These are phyloP conservation scores for Puma concolor DNA, from an alignment of 2,113 vertebrate species.

Conservation along the genomic window DNA sequence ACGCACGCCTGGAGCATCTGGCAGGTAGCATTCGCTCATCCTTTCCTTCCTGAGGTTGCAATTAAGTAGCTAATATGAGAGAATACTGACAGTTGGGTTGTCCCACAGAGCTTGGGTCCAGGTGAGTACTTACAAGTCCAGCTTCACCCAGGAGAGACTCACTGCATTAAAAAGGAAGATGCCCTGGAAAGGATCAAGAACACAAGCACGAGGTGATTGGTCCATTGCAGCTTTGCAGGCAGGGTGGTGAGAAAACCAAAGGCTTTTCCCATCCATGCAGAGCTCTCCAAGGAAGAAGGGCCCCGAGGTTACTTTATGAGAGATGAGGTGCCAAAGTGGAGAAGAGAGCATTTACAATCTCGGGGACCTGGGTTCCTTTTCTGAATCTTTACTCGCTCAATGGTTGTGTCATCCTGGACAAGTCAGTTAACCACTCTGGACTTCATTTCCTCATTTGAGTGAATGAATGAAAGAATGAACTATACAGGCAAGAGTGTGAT, in stretches of 20 bases:
- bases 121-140: neutral
- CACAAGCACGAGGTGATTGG: rapidly evolving
- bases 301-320: neutral
- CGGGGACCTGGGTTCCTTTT: neutral
- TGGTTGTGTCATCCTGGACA: neutral
- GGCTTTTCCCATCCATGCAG: too few relatives aligned
- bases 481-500: neutral
- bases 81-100: neutral
- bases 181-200: neutral
- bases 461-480: neutral
- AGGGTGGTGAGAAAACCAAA: neutral
- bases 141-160: neutral
- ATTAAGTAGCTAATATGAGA: neutral
- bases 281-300: neutral
- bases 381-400: neutral
- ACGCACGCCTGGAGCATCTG: neutral
- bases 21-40: neutral
- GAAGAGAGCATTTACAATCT: neutral
- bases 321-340: neutral
- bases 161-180: neutral
- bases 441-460: neutral
- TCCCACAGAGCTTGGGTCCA: neutral
- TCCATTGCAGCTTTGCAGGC: neutral
- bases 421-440: neutral
- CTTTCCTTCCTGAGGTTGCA: neutral